Evolutionary conservation across 2,888 invertebrate genomes (phyloP), one percentile per base, ranked within the genome.

Genomic region (Dinocampus coccinellae): DNA sequence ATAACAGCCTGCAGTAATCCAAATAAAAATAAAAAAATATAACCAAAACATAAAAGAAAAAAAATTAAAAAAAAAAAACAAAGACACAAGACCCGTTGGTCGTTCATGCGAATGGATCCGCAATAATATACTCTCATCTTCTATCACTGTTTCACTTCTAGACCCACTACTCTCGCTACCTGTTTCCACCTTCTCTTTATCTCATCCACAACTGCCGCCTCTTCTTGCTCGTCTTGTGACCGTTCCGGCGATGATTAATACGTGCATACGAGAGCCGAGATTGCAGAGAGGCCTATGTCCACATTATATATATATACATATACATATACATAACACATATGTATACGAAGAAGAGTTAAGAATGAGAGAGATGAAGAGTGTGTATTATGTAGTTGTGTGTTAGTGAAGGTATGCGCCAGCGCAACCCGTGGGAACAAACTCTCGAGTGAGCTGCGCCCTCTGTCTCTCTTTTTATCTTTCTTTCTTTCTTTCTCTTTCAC

Each of bases 361-460:
- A 68, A 71, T 57, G 73, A 68, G 71, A 60, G 75, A 70, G 73
- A 74, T 73, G 78, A 79, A 64, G 68, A 68, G 39, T 42, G 63
- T 70, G 81, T 47, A 33, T 75, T 73, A 73, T 78, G 79, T 81
- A 80, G 80, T 82, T 81, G 84, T 81, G 82, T 80, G 82, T 81
- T 83, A 80, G 83, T 82, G 81, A 82, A 82, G 82, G 81, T 82
- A 82, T 83, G 83, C 82, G 81, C 82, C 80, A 82, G 72, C 73
- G 82, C 82, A 82, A 84, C 83, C 61, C 85, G 85, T 85, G 85
- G 84, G 86, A 85, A 85, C 84, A 80, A 79, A 83, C 85, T 83
- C 79, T 80, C 81, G 82, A 82, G 78, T 75, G 72, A 72, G 67
- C 76, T 69, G 66, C 60, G 75, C 65, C 73, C 73, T 75, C 71